Evolutionary conservation across 64 coral and sea anemone genomes (phyloP).

Genomic region (Dendrophyllia cribrosa): DNA sequence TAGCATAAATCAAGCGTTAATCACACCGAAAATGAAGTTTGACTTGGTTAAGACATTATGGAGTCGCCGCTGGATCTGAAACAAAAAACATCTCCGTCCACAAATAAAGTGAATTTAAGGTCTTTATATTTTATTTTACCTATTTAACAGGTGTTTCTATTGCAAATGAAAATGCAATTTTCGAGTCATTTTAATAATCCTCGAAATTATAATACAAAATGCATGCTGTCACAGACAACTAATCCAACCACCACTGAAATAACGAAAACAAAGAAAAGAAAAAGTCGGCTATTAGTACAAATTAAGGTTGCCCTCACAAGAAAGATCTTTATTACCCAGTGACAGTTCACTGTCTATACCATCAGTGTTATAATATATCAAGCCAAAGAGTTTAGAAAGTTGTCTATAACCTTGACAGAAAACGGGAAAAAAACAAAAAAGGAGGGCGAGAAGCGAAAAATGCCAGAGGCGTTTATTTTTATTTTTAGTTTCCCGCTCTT

Average conservation of each 20-base stretch:
- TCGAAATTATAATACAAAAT: background rate
- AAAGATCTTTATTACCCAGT: background rate
- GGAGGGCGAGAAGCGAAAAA: too few species aligned
- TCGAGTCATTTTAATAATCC: conserved; percentile 2
- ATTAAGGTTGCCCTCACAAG: background rate
- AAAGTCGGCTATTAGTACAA: background rate
- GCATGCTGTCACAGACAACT: background rate
- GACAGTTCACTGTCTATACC: background rate
- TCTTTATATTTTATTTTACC: background rate
- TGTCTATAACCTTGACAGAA: too few species aligned
- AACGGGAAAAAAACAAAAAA: too few species aligned
- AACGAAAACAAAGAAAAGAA: background rate
- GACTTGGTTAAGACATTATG: conserved; percentile 5
- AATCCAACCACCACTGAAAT: background rate
- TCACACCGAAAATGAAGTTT: conserved; percentile 37
- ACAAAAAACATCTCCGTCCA: background rate
- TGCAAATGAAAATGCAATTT: conserved; percentile 7
- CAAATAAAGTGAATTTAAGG: background rate
- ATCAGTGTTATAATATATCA: background rate
- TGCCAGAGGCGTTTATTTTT: too few species aligned
- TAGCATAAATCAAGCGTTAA: conserved; percentile 36
- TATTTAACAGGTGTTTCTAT: conserved; percentile 20
- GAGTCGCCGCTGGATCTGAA: background rate
- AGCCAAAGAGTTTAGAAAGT: too few species aligned
- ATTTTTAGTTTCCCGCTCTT: too few species aligned